Conservation (phyloP, 2,888 invertebrate genomes). For the Acanthosepion pharaonis region DNA sequence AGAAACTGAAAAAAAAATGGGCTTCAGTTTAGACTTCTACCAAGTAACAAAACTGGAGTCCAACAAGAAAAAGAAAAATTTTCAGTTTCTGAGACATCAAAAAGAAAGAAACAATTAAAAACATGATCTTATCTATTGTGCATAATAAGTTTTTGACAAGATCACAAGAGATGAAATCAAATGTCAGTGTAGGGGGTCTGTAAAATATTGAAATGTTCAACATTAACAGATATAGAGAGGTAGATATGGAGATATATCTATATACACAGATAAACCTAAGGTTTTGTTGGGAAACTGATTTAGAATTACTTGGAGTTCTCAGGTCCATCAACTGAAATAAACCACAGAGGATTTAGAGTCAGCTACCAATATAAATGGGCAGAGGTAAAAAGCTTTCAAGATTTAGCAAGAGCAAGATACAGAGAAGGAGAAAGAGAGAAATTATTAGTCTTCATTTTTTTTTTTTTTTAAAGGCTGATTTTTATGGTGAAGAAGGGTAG, state of each 20-base stretch:
- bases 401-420: background rate
- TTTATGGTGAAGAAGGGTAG: too few relatives aligned
- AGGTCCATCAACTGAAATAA: background rate
- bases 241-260: slow-evolving; percentile 34
- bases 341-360: background rate
- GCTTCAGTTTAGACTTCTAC: background rate
- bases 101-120: background rate
- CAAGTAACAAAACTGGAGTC: background rate
- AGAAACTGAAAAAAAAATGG: background rate
- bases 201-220: slow-evolving; percentile 10
- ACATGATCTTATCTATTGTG: background rate
- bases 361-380: background rate
- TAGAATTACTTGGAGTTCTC: slow-evolving; percentile 18
- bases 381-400: background rate
- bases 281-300: background rate
- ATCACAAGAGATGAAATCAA: slow-evolving; percentile 14
- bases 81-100: background rate
- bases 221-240: background rate
- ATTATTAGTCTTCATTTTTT: background rate
- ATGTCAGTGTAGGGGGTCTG: slow-evolving; percentile 4
- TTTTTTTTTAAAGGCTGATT: background rate
- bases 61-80: background rate
- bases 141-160: background rate
- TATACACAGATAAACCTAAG: slow-evolving; percentile 39
- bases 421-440: too few relatives aligned